These are phyloP conservation scores for Eurytoma californica DNA, from an alignment of 2,888 invertebrate genomes.

Conservation along the genomic window DNA sequence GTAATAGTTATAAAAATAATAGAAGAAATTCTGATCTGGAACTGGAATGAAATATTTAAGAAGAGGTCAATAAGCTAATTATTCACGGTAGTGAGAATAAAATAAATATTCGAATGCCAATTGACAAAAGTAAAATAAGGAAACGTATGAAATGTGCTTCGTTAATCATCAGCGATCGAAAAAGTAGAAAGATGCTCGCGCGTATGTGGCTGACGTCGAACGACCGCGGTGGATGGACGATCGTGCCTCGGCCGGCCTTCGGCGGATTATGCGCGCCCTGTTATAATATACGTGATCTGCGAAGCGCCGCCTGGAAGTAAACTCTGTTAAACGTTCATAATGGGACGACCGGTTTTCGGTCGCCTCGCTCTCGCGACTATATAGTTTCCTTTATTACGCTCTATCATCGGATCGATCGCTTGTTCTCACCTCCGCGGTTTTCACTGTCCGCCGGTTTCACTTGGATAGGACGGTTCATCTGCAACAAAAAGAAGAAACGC, in stretches of 20 bases:
- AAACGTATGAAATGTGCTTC: too few relatives aligned
- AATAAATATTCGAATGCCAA: too few relatives aligned
- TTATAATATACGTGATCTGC: background rate
- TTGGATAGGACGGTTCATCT: constrained; percentile 99
- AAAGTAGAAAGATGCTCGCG: too few relatives aligned
- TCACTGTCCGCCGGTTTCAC: constrained; percentile 99
- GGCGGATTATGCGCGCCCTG: constrained; percentile 5
- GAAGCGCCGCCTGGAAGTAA: constrained; percentile 18
- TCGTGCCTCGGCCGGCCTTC: constrained; percentile 24
- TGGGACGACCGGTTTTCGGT: constrained; percentile 12
- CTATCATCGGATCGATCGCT: constrained; percentile 57
- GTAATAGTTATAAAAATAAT: too few relatives aligned
- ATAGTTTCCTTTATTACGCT: constrained; percentile 23
- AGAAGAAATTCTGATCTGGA: too few relatives aligned
- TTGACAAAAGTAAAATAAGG: too few relatives aligned
- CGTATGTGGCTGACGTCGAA: too few relatives aligned
- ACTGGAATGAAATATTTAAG: too few relatives aligned
- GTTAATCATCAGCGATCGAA: too few relatives aligned
- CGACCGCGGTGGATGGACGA: constrained; percentile 33
- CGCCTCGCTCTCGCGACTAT: background rate
- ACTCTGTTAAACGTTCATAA: constrained; percentile 30
- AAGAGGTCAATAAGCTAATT: too few relatives aligned
- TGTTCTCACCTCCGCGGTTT: constrained; percentile 93
- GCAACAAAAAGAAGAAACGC: constrained; percentile 76
- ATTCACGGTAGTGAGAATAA: too few relatives aligned